These are phyloP conservation scores for Syngnathus acus DNA, from an alignment of 2,797 vertebrate species.

Conservation along the genomic window DNA sequence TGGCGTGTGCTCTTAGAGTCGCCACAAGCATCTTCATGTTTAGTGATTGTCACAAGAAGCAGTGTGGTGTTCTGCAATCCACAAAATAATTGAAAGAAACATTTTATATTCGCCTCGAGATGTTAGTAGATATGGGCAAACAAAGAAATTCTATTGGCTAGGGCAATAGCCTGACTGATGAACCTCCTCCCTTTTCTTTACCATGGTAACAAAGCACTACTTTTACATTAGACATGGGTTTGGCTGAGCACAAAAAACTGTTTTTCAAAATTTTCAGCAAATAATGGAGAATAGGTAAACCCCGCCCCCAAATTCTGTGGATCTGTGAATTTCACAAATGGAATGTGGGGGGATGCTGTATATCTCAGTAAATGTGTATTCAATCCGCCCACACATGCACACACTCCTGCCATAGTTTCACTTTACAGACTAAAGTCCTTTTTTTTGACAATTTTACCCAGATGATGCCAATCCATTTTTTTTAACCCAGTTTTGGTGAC, in stretches of 20 bases:
- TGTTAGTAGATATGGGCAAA: too few species aligned
- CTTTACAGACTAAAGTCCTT: too few species aligned
- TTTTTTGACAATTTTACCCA: background rate
- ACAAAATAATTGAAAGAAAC: background rate
- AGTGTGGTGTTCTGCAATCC: background rate
- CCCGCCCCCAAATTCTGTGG: background rate
- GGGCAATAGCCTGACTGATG: background rate
- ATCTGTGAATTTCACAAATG: background rate
- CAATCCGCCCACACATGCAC: too few species aligned
- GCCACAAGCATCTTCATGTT: background rate
- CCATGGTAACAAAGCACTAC: background rate
- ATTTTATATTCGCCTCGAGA: too few species aligned
- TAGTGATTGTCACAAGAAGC: background rate
- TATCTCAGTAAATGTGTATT: background rate
- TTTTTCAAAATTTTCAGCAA: background rate
- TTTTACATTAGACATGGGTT: background rate
- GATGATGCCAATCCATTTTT: background rate
- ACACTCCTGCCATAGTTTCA: background rate
- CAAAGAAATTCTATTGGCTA: too few species aligned
- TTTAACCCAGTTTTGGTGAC: background rate
- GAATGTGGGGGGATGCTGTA: background rate
- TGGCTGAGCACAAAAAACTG: background rate
- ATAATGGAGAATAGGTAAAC: background rate
- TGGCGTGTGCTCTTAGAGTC: background rate
- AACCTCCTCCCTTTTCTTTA: background rate